Conservation (phyloP, 2,113 vertebrate genomes). For the Malaclemys terrapin region DNA sequence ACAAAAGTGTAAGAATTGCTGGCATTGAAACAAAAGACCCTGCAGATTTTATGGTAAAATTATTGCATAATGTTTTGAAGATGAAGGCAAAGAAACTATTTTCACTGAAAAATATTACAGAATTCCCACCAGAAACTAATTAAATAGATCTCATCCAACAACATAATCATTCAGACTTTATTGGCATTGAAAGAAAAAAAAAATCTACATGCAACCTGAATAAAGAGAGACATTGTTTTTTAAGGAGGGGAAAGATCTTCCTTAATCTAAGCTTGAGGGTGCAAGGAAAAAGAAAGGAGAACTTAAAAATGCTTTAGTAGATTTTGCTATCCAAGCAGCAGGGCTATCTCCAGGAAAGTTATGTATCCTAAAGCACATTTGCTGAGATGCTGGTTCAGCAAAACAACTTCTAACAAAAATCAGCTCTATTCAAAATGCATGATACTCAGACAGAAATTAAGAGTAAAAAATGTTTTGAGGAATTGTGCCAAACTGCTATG, state of each 20-base stretch:
- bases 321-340: slow-evolving; percentile 32
- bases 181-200: not conserved
- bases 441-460: slow-evolving; percentile 20
- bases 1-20: not conserved
- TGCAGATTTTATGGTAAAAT: not conserved
- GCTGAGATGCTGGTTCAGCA: slow-evolving; percentile 41
- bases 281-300: not conserved
- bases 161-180: not conserved
- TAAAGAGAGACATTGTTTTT: not conserved
- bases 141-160: not conserved
- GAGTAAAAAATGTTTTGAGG: slow-evolving; percentile 6
- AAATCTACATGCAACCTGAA: not conserved
- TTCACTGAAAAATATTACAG: not conserved
- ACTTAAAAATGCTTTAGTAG: slow-evolving; percentile 20
- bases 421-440: not conserved
- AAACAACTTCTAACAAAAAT: slow-evolving; percentile 31
- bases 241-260: not conserved
- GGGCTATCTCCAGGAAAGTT: slow-evolving; percentile 3
- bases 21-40: not conserved
- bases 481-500: not conserved
- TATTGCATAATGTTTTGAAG: not conserved
- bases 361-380: not conserved
- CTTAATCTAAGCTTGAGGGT: not conserved
- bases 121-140: not conserved
- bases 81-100: not conserved